Base-by-base conservation (phyloP, 2,113 vertebrate genomes). In the Phainopepla nitens region DNA sequence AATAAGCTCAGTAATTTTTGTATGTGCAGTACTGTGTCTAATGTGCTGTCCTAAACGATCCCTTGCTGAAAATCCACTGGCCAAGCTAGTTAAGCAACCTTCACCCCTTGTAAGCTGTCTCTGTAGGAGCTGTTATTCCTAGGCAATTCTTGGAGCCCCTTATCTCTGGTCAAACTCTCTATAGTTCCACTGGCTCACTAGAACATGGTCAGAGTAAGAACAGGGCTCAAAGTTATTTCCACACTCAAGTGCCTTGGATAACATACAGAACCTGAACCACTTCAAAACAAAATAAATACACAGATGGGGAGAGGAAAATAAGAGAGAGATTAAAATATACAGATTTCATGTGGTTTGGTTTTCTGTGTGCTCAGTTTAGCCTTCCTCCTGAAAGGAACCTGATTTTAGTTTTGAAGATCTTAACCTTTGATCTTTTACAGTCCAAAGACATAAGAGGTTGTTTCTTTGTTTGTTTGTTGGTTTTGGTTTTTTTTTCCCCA, bases 251-350 rank as follows among this genome's bases (percentile, higher is more conserved):
- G 31, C 31, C 36, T 39, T 53, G 64, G 31, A 57, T 47, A 22
- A 57, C 41, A 62, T 45, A 50, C 28, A 70, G 33, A 62, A 79
- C 69, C 20, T 44, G 39, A 90, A 62, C 10, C 78, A 33, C 77
- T 75, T 91, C 82, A 91, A 71, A 92, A 36, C 27, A 71, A 93
- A 51, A 75, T 62, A 64, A 90, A 71, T 51, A 82, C 18, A 42
- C 39, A 54, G 62, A 56, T 41, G 7, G 23, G 56, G 8, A 87
- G n/a, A 89, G 31, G 22, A 65, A 57, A 69, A 68, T 5, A 28
- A 58, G 25, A 76, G 11, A 36, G 11, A 64, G 27, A 71, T 56
- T 64, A 21, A 47, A 85, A 69, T 28, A 49, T 44, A 71, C 31
- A 57, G 20, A 68, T 82, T 72, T 61, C 1, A 3, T 15, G 17